Percentiles rank a stretch among this genome's conserved stretches.
Conservation (phyloP, 2,888 invertebrate genomes). For the Dromius quadrimaculatus region DNA sequence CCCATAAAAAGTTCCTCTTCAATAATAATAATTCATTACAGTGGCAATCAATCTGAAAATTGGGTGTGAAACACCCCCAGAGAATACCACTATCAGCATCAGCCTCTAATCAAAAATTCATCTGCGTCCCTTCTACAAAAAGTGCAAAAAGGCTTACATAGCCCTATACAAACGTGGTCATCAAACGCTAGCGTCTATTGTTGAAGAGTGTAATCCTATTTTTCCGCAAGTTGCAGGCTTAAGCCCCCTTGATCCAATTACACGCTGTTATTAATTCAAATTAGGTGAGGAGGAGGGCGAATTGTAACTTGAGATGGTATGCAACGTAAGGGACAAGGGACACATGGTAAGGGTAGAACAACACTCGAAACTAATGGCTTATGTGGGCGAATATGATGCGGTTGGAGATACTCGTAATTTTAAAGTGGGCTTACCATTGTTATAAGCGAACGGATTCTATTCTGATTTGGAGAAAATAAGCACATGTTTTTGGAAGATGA, state of each 20-base stretch:
- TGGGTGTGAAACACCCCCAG: conserved; percentile 11
- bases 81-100: conserved; percentile 10
- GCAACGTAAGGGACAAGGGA: neutral
- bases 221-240: conserved; percentile 35
- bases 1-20: too few relatives aligned
- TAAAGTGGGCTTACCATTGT: neutral
- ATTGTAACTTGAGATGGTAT: neutral
- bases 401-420: conserved; percentile 18
- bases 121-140: neutral
- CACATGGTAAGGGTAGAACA: conserved; percentile 24
- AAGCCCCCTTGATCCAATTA: conserved; percentile 41
- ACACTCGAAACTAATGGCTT: conserved; percentile 26
- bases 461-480: too few relatives aligned
- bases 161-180: neutral
- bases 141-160: neutral
- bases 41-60: conserved; percentile 13
- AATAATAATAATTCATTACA: conserved; percentile 8
- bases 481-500: too few relatives aligned
- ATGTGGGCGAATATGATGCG: conserved; percentile 33
- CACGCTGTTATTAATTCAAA: conserved; percentile 45
- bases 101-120: conserved; percentile 14
- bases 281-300: neutral
- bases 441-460: too few relatives aligned
- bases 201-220: conserved; percentile 35
- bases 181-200: neutral